These are phyloP conservation scores for Pelagia noctiluca DNA, from an alignment of 30 jellyfish, hydroid and myxozoan species.

Conservation along the genomic window DNA sequence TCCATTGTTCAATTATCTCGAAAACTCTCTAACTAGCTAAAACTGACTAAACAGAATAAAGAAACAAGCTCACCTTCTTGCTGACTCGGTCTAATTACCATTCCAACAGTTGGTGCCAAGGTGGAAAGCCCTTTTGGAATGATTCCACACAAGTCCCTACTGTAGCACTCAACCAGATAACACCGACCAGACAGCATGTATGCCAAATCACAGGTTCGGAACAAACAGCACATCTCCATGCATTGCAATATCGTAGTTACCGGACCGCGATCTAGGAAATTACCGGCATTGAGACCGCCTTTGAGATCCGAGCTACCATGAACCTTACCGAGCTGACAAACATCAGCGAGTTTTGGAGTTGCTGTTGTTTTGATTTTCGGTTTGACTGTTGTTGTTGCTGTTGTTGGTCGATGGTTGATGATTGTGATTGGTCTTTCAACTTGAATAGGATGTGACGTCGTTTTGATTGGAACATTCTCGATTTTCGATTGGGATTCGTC, in stretches of 20 bases:
- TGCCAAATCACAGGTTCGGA: constrained; percentile 92
- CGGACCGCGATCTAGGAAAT: constrained; percentile 90
- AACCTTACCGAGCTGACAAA: constrained; percentile 80
- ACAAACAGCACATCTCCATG: constrained; percentile 93
- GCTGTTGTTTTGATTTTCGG: constrained; percentile 41
- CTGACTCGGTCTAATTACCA: constrained; percentile 79
- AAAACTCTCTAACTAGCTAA: too few relatives aligned
- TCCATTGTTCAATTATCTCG: too few relatives aligned
- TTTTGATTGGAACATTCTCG: constrained; percentile 14
- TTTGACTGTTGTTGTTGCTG: constrained; percentile 63
- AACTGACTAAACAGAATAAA: too few relatives aligned
- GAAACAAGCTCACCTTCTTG: constrained; percentile 30
- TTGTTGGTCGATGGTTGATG: neutral
- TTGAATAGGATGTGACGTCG: constrained; percentile 22
- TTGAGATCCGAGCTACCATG: constrained; percentile 82
- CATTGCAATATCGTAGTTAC: constrained; percentile 71
- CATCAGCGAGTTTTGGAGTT: constrained; percentile 54
- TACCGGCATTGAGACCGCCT: constrained; percentile 94
- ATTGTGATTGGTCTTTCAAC: constrained; percentile 3
- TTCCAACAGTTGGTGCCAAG: constrained; percentile 87
- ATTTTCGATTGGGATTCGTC: constrained; percentile 25
- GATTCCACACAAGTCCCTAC: constrained; percentile 80
- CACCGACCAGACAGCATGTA: constrained; percentile 91
- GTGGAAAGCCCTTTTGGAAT: constrained; percentile 87
- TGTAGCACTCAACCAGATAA: constrained; percentile 90